Base-by-base conservation (phyloP, 2,113 vertebrate species). In the Thalassoma bifasciatum region DNA sequence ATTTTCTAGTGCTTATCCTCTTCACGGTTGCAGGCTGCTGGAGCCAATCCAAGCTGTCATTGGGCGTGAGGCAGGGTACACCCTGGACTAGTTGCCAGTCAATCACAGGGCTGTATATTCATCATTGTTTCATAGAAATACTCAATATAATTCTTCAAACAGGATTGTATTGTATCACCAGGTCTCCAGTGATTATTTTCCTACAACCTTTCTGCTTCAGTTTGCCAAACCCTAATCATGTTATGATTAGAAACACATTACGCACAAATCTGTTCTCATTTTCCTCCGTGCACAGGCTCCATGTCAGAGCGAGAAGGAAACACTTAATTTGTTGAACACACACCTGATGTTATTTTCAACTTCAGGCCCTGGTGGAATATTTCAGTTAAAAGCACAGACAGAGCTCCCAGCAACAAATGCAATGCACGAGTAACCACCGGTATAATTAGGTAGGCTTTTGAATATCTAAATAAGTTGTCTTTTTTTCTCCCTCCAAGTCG, bases 261-360 rank as follows among this genome's bases (percentile, higher is more conserved):
- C 26, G 16, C 54, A 21, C 0, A 5, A 47, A 22, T 30, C 19
- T 50, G 19, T 50, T 77, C 14, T 75, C 42, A 63, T 66, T 66
- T 64, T 34, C 42, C 10, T 30, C 23, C 24, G 23, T 24, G 51
- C 42, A 58, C 21, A 8, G 49, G 21, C 37, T 77, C 64, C n/a
- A 4, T 57, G 58, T 76, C 37, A 76, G 37, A 61, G 57, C 49
- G 30, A 10, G 21, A 19, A 16, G 37, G 34, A 4, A 8, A 38
- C 14, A 38, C 53, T 67, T 1, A 69, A 67, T 79, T 68, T 50
- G 63, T 61, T 66, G 54, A 26, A 56, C 58, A 12, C 17, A 11
- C 66, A 87, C 85, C 77, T 84, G 74, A 87, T 82, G 75, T 78
- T 84, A 76, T 81, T 81, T 83, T 59, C 69, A 77, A 67, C 19